phyloP scores from a whole-genome alignment of 2,888 invertebrate genomes.

The Eupithecia subfuscata region DNA sequence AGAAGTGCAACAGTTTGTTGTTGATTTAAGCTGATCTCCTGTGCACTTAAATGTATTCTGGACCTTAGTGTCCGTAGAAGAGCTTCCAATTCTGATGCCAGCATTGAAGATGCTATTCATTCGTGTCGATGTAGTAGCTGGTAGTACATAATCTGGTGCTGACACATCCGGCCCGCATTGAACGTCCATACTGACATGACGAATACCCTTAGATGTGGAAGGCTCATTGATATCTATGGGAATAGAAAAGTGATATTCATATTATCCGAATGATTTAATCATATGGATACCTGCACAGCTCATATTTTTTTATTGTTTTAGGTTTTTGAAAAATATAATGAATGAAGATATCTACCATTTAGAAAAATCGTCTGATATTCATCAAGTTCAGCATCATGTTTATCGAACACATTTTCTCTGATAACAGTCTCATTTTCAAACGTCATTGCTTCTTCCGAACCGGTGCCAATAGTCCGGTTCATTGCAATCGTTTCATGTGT shows the following conservation, averaged over 20 bases:
- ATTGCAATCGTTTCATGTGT: slow-evolving; percentile 63
- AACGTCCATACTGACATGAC: slow-evolving; percentile 68
- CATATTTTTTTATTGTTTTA: not conserved
- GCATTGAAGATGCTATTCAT: slow-evolving; percentile 54
- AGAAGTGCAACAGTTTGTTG: slow-evolving; percentile 57
- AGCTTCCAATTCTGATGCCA: slow-evolving; percentile 61
- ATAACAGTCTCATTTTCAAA: slow-evolving; percentile 52
- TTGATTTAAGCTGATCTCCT: slow-evolving; percentile 29
- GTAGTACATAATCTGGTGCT: slow-evolving; percentile 49
- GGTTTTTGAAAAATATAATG: not conserved
- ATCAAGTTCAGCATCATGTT: slow-evolving; percentile 51
- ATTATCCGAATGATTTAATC: not conserved
- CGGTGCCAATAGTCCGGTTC: slow-evolving; percentile 63
- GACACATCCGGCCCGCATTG: slow-evolving; percentile 73
- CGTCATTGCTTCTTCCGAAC: slow-evolving; percentile 49
- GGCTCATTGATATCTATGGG: slow-evolving; percentile 75
- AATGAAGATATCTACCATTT: slow-evolving; percentile 59
- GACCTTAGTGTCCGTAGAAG: slow-evolving; percentile 43
- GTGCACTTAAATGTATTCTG: slow-evolving; percentile 56
- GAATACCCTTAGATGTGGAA: slow-evolving; percentile 78
- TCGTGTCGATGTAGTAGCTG: slow-evolving; percentile 60
- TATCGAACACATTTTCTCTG: slow-evolving; percentile 52
- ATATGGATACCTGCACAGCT: no score
- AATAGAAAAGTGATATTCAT: slow-evolving; percentile 35
- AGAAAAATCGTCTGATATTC: slow-evolving; percentile 67